Evolutionary conservation across 2,888 invertebrate species (phyloP).

Genomic region (Acanthosoma haemorrhoidale): DNA sequence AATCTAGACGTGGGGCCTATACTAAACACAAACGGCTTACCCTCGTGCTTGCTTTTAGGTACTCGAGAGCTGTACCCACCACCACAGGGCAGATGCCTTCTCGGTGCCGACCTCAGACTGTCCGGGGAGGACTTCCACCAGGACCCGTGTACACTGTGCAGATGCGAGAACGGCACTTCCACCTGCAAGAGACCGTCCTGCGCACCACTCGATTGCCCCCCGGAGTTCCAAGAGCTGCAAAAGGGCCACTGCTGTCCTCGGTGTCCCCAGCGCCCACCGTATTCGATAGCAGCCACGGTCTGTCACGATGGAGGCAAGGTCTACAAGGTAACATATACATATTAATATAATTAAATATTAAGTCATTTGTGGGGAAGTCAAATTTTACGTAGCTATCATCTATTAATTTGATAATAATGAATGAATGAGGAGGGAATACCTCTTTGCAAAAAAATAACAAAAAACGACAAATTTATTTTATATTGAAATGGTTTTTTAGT

Average conservation of each 20-base stretch:
- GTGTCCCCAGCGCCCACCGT: slow-evolving; percentile 54
- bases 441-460: too few species aligned
- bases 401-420: too few species aligned
- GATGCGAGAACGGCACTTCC: slow-evolving; percentile 72
- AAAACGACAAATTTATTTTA: too few species aligned
- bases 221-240: slow-evolving; percentile 57
- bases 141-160: slow-evolving; percentile 80
- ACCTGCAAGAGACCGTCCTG: slow-evolving; percentile 76
- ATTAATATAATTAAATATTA: not conserved
- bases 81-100: slow-evolving; percentile 58
- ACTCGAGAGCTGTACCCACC: slow-evolving; percentile 49
- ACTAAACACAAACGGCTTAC: too few species aligned
- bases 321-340: slow-evolving; percentile 58
- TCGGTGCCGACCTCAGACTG: slow-evolving; percentile 62
- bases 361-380: too few species aligned
- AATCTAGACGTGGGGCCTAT: too few species aligned
- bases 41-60: slow-evolving; percentile 46
- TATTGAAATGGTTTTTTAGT: too few species aligned
- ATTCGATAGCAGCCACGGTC: slow-evolving; percentile 62
- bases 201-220: slow-evolving; percentile 82
- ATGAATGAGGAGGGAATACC: too few species aligned
- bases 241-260: slow-evolving; percentile 71
- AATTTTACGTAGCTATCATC: too few species aligned
- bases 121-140: slow-evolving; percentile 57
- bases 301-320: slow-evolving; percentile 61